phyloP scores from a whole-genome alignment of 2,888 invertebrate genomes.

The Ferrisia virgata region DNA sequence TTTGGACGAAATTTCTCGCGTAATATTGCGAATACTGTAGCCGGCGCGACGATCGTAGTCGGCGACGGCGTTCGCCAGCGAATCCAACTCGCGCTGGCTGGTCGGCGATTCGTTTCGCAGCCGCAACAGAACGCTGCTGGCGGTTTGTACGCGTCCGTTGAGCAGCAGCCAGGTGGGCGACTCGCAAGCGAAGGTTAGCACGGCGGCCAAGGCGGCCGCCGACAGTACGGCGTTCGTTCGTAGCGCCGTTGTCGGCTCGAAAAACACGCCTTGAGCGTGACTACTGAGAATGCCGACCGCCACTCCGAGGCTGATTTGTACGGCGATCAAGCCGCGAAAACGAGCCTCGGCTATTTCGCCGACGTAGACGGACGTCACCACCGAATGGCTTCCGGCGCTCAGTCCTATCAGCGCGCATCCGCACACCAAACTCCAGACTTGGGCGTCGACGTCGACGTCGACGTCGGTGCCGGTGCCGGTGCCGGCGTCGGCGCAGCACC shows the following conservation, averaged over 20 bases:
- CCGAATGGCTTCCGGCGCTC: background rate
- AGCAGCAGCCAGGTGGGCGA: conserved; percentile 17
- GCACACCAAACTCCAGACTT: background rate
- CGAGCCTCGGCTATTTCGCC: conserved; percentile 15
- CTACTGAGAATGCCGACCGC: background rate
- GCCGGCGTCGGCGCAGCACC: no score
- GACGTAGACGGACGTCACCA: background rate
- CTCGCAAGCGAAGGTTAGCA: background rate
- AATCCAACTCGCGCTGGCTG: background rate
- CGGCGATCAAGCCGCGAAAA: background rate
- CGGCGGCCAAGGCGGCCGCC: background rate
- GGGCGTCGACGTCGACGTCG: background rate
- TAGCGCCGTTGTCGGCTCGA: background rate
- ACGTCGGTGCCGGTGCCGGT: no score
- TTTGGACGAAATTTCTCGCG: background rate
- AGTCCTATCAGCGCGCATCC: background rate
- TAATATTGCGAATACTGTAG: no score
- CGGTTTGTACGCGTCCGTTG: background rate
- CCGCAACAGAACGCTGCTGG: background rate
- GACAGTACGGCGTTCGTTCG: background rate
- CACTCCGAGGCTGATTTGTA: background rate
- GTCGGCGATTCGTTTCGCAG: background rate
- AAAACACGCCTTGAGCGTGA: background rate
- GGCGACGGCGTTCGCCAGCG: background rate
- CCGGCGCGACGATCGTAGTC: background rate